Evolutionary conservation across 2,888 invertebrate species (phyloP), one percentile per base, ranked within the genome.

Genomic region (Tetranychus piercei): DNA sequence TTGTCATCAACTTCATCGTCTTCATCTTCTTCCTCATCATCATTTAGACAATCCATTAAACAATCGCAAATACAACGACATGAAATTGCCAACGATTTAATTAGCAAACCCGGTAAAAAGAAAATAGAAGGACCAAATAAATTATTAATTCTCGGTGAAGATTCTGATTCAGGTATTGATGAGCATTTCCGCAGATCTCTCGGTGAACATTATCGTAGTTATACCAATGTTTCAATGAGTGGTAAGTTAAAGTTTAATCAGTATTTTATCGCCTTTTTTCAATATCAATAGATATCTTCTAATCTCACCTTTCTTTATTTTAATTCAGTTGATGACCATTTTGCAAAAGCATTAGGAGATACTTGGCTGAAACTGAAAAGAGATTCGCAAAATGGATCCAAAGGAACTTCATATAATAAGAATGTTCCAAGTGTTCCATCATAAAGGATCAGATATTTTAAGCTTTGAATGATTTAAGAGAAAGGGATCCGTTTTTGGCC

Each of bases 101-200:
- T 15, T 6, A 55, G 15, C 3, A 55, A 55, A 55, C 55, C 9
- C 15, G 55, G 55, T 55, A 55, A 55, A 55, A 55, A 55, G 55
- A 55, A 15, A 55, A 9, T 15, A 1, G 55, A 55, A 15, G 55
- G 55, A 55, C 55, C 9, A 18, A 69, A 23, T 69, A 18, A 69
- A 23, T 23, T 69, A 23, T 23, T 69, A 23, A 69, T 69, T n/a
- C 69, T 69, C 34, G 22, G 34, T 20, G 69, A 69, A 20, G 69
- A 69, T 69, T 23, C 22, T 23, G 22, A 23, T 23, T 69, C 69
- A 22, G 34, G 34, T 11, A 93, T 94, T 80, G 94, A 95, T 83
- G 95, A 95, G 82, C 94, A 95, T 84, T 95, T 95, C 84, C 87
- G 94, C 75, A 88, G 94, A 77, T 94, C 94, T 1, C 86, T 95